These are phyloP conservation scores for Sebastes oblongus DNA, from an alignment of 2,797 vertebrate species.

Conservation along the genomic window DNA sequence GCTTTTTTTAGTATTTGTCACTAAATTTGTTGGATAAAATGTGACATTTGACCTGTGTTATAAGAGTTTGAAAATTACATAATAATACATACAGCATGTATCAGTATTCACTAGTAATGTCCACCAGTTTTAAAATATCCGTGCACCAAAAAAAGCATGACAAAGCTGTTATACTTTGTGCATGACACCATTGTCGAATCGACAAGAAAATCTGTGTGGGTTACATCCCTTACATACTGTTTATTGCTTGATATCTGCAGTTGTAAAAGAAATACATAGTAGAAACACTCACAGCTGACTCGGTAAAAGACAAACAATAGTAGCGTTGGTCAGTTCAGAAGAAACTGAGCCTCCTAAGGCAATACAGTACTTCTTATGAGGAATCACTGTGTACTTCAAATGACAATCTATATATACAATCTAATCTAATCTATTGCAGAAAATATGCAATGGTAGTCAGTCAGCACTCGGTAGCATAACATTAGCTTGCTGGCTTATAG, in stretches of 20 bases:
- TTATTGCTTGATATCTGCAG: no score
- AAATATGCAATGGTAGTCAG: conserved; percentile 2
- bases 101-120: not conserved
- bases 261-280: no score
- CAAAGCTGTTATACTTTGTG: not conserved
- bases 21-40: not conserved
- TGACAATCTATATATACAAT: no score
- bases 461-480: not conserved
- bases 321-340: no score
- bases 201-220: not conserved
- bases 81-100: not conserved
- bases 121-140: not conserved
- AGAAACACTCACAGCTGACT: no score
- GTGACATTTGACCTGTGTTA: not conserved
- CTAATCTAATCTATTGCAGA: not conserved
- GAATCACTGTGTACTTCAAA: no score
- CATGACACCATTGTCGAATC: not conserved
- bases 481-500: conserved; percentile 20
- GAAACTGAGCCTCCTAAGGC: no score
- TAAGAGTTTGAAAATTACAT: no score
- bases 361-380: no score
- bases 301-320: no score
- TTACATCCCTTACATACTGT: not conserved
- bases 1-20: not conserved
- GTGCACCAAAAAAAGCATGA: not conserved